Conservation (phyloP, 2,113 vertebrate species). For the Siniperca chuatsi region DNA sequence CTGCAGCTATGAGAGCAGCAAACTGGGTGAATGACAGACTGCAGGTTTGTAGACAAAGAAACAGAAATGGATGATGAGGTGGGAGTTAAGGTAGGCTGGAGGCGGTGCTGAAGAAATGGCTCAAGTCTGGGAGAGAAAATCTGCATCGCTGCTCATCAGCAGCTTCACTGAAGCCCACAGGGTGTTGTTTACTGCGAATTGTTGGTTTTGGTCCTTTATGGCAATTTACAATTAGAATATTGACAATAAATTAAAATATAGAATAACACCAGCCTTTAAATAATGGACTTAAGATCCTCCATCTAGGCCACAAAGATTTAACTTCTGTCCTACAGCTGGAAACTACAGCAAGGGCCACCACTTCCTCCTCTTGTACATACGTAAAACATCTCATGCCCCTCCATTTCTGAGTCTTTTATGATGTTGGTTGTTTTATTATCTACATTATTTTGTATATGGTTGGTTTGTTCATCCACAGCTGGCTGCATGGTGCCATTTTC, state of each 20-base stretch:
- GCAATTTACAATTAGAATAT: not conserved
- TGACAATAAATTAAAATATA: too few species aligned
- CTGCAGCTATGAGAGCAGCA: not conserved
- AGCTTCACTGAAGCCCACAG: not conserved
- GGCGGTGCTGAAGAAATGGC: constrained; percentile 14
- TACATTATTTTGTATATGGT: not conserved
- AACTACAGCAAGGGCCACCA: too few species aligned
- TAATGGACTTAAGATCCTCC: too few species aligned
- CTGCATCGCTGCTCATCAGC: not conserved
- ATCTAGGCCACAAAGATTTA: not conserved
- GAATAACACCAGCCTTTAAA: not conserved
- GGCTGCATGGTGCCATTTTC: not conserved
- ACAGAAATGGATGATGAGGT: constrained; percentile 4
- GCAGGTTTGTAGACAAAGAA: constrained; percentile 38
- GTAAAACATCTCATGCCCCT: not conserved
- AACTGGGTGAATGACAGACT: not conserved
- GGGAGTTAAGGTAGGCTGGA: constrained; percentile 40
- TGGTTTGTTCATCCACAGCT: not conserved
- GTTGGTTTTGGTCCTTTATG: not conserved
- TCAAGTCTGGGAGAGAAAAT: not conserved
- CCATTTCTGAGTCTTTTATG: not conserved
- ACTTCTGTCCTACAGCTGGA: not conserved
- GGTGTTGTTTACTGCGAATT: not conserved
- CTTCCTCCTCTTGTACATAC: not conserved
- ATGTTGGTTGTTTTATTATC: not conserved